phyloP scores from a whole-genome alignment of 2,888 invertebrate species.

The Nasonia oneida region DNA sequence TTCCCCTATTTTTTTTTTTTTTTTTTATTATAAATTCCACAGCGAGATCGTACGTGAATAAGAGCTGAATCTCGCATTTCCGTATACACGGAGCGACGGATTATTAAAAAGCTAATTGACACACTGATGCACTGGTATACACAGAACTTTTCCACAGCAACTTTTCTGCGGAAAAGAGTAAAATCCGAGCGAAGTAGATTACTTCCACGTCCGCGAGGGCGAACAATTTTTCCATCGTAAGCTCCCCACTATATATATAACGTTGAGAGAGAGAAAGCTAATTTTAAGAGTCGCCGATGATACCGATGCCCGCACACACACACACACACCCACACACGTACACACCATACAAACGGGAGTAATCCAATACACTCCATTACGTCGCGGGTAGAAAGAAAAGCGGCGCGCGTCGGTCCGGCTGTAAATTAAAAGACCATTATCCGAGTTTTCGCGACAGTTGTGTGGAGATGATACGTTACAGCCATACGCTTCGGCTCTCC shows the following conservation, averaged over 20 bases:
- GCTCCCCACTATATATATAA: not conserved
- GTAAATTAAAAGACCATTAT: constrained; percentile 47
- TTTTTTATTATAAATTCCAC: not conserved
- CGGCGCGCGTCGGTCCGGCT: not conserved
- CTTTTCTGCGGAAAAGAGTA: not conserved
- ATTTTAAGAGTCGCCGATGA: not conserved
- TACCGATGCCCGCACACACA: not conserved
- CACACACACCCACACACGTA: not conserved
- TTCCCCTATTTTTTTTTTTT: not conserved
- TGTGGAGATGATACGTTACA: not conserved
- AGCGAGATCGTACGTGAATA: too few species aligned
- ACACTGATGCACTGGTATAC: too few species aligned
- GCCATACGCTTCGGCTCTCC: not conserved
- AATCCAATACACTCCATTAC: constrained; percentile 4
- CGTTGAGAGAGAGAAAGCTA: not conserved
- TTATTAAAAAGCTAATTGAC: too few species aligned
- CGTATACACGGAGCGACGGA: not conserved
- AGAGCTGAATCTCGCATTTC: not conserved
- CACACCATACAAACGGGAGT: not conserved
- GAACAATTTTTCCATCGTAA: not conserved
- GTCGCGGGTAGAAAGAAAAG: not conserved
- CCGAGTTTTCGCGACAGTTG: not conserved
- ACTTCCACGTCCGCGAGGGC: not conserved
- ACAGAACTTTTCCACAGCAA: not conserved
- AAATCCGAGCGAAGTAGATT: not conserved